Conservation (phyloP, 2,888 invertebrate species). For the Augiades crinisus region DNA sequence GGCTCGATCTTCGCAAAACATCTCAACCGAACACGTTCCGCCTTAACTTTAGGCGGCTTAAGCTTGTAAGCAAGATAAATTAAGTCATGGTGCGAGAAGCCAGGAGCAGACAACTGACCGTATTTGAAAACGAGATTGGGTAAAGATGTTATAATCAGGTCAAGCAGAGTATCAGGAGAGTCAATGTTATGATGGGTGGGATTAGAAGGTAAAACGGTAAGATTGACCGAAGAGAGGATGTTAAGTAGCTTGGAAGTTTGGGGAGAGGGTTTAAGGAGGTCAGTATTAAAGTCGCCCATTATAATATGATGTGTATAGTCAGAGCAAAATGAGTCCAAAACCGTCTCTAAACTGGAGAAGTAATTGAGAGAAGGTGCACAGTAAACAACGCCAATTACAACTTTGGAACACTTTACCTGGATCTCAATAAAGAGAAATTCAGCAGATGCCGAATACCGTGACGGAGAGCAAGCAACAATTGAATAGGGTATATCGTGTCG, state of each 20-base stretch:
- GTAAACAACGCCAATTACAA: too few relatives aligned
- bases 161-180: background rate
- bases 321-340: background rate
- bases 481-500: background rate
- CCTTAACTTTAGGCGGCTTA: slow-evolving; percentile 2
- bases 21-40: background rate
- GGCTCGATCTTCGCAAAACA: background rate
- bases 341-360: background rate
- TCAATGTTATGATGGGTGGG: background rate
- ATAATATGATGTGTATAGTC: background rate
- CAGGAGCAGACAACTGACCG: slow-evolving; percentile 13
- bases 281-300: too few relatives aligned
- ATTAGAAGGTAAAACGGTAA: background rate
- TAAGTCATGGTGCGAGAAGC: slow-evolving; percentile 16
- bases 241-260: background rate
- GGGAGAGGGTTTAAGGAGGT: background rate
- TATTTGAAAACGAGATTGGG: background rate
- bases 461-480: background rate
- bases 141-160: background rate
- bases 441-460: background rate
- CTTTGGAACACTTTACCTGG: background rate
- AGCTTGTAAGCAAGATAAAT: slow-evolving; percentile 12
- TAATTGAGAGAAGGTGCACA: background rate
- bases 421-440: background rate
- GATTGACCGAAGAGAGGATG: background rate